Evolutionary conservation across 2,113 vertebrate species (phyloP), one percentile per base, ranked within the genome.

Genomic region (Anguilla japonica): DNA sequence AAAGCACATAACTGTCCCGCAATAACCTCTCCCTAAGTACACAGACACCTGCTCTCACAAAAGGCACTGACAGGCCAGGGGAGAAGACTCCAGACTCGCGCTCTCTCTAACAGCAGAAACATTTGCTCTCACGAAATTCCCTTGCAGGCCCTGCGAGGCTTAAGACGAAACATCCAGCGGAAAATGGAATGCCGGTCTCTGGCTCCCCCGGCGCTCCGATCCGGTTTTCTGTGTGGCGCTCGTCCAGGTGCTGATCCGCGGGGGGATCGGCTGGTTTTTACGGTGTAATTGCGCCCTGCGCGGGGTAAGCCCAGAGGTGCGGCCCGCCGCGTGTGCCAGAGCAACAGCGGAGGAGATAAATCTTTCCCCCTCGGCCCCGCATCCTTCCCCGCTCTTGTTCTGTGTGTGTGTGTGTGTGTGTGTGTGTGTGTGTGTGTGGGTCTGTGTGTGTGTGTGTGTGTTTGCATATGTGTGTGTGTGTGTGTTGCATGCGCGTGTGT

Each of bases 161-260:
- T 83, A 29, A 39, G 46, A 57, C 50, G 16, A 56, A 75, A 67
- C 43, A 84, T 84, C 83, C 20, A 15, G 57, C 8, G 29, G 57
- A 84, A 84, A 84, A 84, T 84, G 39, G 34, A 84, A 84, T 43
- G 41, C 26, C 15, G 9, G 8, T 20, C 20, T 75, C 41, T 34
- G 13, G 9, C 60, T 4, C 9, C n/a, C 41, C 71, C 79, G 8
- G 13, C 40, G 1, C 34, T 80, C 22, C 53, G n/a, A 67, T 41
- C 85, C 79, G 50, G 22, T 81, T 63, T 46, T n/a, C 78, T 26
- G 40, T 43, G n/a, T 5, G 11, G 15, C 18, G 22, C 79, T 86
- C 8, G 81, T 67, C 50, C 16, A 18, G 79, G 7, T 40, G 20
- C 50, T 81, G 53, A 81, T 57, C 53, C 39, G 40, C 5, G 7